Conservation (phyloP, 2,888 invertebrate genomes). For the Drosophila borborema region DNA sequence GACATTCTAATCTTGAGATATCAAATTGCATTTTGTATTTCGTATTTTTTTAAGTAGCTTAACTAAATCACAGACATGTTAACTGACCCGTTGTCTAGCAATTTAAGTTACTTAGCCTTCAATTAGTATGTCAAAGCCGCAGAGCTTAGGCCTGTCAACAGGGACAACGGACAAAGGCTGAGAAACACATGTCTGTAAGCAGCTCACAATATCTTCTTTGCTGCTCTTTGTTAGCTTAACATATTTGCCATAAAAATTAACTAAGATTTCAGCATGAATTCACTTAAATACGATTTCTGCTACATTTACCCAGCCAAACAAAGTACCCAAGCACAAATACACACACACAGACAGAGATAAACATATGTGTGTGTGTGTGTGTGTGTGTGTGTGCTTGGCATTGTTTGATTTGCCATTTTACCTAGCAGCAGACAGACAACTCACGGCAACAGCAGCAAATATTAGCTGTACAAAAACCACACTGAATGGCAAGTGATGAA, state of each 20-base stretch:
- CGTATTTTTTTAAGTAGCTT: not conserved
- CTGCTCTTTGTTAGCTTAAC: slow-evolving; percentile 37
- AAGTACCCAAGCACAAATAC: slow-evolving; percentile 29
- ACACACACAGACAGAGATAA: slow-evolving; percentile 14
- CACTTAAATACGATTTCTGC: slow-evolving; percentile 72
- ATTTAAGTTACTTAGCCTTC: slow-evolving; percentile 45
- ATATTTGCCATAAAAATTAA: slow-evolving; percentile 78
- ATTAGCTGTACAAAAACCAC: slow-evolving; percentile 47
- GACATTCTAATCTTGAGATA: not conserved
- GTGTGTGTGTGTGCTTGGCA: slow-evolving; percentile 26
- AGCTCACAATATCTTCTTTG: slow-evolving; percentile 18
- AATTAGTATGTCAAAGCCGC: slow-evolving; percentile 51
- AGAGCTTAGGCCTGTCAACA: slow-evolving; percentile 46
- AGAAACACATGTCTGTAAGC: slow-evolving; percentile 25
- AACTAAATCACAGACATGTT: slow-evolving; percentile 20
- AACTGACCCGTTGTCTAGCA: slow-evolving; percentile 24
- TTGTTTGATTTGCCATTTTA: slow-evolving; percentile 77
- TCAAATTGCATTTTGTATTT: not conserved
- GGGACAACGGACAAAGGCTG: slow-evolving; percentile 19
- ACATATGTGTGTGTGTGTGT: not conserved
- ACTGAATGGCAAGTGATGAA: slow-evolving; percentile 28
- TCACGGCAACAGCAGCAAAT: slow-evolving; percentile 43
- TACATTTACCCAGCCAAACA: slow-evolving; percentile 65
- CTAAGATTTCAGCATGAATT: slow-evolving; percentile 80
- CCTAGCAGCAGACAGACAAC: slow-evolving; percentile 46